Base-by-base conservation (phyloP, 2,888 invertebrate genomes). In the Dione juno region DNA sequence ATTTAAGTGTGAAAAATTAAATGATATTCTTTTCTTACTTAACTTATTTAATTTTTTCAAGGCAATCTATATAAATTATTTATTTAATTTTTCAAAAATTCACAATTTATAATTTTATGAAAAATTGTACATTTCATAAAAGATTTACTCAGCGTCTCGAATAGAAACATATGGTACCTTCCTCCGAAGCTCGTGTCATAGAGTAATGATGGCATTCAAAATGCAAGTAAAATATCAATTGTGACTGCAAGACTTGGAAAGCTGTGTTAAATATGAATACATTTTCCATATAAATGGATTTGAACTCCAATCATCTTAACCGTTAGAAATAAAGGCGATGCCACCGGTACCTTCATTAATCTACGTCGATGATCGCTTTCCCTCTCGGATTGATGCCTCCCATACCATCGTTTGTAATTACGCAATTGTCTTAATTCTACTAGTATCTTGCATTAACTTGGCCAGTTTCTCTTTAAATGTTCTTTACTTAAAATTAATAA, bases 341-440 rank as follows among this genome's bases (percentile, higher is more conserved):
- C 45, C 73, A 50, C 61, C 48, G 69, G 67, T 61, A 58, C 71
- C 70, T 66, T 63, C 76, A 77, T 78, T 72, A 77, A 77, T 79
- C 77, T 73, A 71, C 66, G 73, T 75, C 53, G 72, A 71, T 69
- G 72, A 77, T 72, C 70, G 75, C 74, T 79, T 79, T 79, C 79
- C 79, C 79, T 78, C 73, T 69, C 67, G 50, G 79, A 77, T 76
- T 76, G 77, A 78, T 78, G 71, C 68, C 69, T 66, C 68, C 67
- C 76, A n/a, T n/a, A n/a, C n/a, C n/a, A 73, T 77, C 74, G 75
- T 72, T 75, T 74, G 71, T 73, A 70, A 75, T 77, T 77, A 76
- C 73, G 72, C 73, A 74, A 77, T 76, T 69, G 75, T 72, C 57
- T 71, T 74, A 74, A 74, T 76, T 69, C 61, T 59, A 54, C 67